These are phyloP conservation scores for Acronicta alni DNA, from an alignment of 2,888 invertebrate species.

Conservation along the genomic window DNA sequence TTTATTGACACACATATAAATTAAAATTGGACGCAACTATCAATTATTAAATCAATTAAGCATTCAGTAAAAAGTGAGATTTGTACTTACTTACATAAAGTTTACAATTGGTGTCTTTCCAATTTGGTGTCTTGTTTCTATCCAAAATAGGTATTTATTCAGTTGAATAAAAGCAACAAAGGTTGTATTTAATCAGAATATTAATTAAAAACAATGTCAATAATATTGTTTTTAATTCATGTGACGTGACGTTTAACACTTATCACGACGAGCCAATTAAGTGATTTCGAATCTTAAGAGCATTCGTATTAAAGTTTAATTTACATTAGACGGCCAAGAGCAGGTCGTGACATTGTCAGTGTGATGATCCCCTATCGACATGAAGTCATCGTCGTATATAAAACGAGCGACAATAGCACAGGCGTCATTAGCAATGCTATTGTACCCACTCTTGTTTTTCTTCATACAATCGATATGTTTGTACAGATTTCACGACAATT, in stretches of 20 bases:
- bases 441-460: conserved; percentile 76
- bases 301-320: conserved; percentile 39
- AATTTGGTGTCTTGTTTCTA: conserved; percentile 16
- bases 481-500: conserved; percentile 79
- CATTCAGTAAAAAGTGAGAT: neutral
- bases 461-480: conserved; percentile 76
- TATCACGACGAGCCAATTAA: conserved; percentile 12
- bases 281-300: conserved; percentile 34
- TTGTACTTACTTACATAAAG: no score
- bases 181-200: conserved; percentile 9
- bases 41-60: conserved; percentile 38
- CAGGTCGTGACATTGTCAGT: conserved; percentile 73
- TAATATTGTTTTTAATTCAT: conserved; percentile 21
- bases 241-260: conserved; percentile 28
- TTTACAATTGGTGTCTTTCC: no score
- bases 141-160: conserved; percentile 13
- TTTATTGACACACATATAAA: conserved; percentile 48
- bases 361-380: conserved; percentile 69
- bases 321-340: conserved; percentile 54
- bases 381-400: conserved; percentile 80
- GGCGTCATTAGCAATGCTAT: conserved; percentile 73
- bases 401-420: conserved; percentile 67
- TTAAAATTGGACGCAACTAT: conserved; percentile 29
- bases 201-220: conserved; percentile 16
- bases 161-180: conserved; percentile 21